Evolutionary conservation across 2,888 invertebrate genomes (phyloP), one percentile per base, ranked within the genome.

Genomic region (Peribatodes rhomboidaria): DNA sequence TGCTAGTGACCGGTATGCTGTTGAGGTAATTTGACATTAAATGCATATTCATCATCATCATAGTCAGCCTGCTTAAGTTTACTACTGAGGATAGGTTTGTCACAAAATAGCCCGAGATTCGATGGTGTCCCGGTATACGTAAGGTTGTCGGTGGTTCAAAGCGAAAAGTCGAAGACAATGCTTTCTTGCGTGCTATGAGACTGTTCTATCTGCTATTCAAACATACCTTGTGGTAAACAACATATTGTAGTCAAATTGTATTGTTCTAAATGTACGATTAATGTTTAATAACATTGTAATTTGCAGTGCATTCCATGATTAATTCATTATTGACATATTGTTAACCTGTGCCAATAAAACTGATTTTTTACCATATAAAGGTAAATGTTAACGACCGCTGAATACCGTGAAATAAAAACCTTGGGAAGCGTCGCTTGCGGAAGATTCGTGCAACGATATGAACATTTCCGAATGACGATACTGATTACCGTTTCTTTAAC

Each of bases 371-470:
- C 53, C 53, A 63, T 58, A 49, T 46, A 54, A 20, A 52, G 27
- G 55, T 57, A 57, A 63, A 58, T 62, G 63, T 53, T 57, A 63
- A 63, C 56, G 58, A 64, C 63, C 53, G 59, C 44, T 55, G 37
- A 56, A 56, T 55, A 55, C 50, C 50, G 37, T 65, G 59, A 44
- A 59, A 68, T 52, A 67, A 65, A 70, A 72, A 66, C 47, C 57
- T 57, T 65, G 46, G 61, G 61, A 61, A 67, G 56, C 46, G 60
- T 27, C 44, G 41, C 57, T 44, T 27, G 54, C 69, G 69, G 68
- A 72, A 72, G 63, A 49, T 57, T 68, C 67, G 67, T 68, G 67
- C 64, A 46, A 52, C 60, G 52, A 60, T 61, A 42, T 46, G 44
- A 60, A 20, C 41, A 58, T 67, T 72, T 68, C 68, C 67, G 61